Evolutionary conservation across 2,888 invertebrate species (phyloP), one percentile per base, ranked within the genome.

Genomic region (Caenorhabditis virilis): DNA sequence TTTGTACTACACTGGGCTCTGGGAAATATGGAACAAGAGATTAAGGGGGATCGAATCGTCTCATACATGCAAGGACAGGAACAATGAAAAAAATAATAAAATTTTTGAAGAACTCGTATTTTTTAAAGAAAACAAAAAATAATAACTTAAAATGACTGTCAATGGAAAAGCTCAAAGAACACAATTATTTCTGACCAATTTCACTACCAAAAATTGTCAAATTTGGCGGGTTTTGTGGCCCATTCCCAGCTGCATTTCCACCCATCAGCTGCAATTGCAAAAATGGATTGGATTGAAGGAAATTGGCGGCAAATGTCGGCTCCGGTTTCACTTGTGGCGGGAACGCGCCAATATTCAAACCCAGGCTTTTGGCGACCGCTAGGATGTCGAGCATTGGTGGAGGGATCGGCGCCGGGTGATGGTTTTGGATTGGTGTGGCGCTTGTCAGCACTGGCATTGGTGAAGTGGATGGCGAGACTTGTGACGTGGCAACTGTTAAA

Each of bases 341-440:
- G 23, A 0, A 46, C 5, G 65, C 55, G n/a, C n/a, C n/a, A 22
- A 65, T 26, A 20, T 51, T 47, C 16, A 65, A 9, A 6, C 65
- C 59, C 22, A 65, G 51, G 2, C 51, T 51, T 43, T 60, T 55
- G 0, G 65, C 65, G 48, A 65, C 47, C 20, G 51, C 47, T 33
- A 65, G 22, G 2, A 65, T 26, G 15, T 65, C 59, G 16, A 65
- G 27, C 18, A 6, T 45, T 9, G 26, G 27, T 7, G 33, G n/a
- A n/a, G n/a, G n/a, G n/a, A n/a, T n/a, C n/a, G n/a, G n/a, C n/a
- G n/a, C n/a, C n/a, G n/a, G n/a, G n/a, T n/a, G n/a, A n/a, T n/a
- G n/a, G n/a, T n/a, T n/a, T n/a, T n/a, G n/a, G 46, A 11, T 23
- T 11, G 42, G 2, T 7, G 26, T 35, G 36, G 47, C 18, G 51